Percentiles rank a stretch among this genome's conserved stretches.
Evolutionary conservation across 2,113 vertebrate genomes (phyloP).

Genomic region (Hystrix cristata): DNA sequence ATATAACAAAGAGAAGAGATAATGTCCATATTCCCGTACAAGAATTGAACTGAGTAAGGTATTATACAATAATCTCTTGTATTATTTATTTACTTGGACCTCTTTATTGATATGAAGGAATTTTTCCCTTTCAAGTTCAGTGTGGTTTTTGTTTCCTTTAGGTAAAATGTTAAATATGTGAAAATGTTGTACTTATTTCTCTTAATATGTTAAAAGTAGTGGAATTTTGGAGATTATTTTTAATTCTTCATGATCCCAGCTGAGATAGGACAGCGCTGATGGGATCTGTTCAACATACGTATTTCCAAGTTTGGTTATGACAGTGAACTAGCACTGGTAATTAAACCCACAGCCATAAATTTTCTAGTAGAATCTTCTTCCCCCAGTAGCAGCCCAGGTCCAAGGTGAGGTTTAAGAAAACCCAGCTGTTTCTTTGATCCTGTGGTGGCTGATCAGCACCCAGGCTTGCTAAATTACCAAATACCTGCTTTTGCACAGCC

Average conservation of each 20-base stretch:
- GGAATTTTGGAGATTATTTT: slow-evolving; percentile 1
- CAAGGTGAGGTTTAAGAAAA: slow-evolving; percentile 91
- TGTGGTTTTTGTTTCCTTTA: background rate
- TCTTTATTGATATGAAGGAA: background rate
- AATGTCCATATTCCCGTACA: background rate
- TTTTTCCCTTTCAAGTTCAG: slow-evolving; percentile 32
- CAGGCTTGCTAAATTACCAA: slow-evolving; percentile 74
- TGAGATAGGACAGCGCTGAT: slow-evolving; percentile 83
- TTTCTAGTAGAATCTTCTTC: background rate
- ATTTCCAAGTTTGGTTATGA: slow-evolving; percentile 91
- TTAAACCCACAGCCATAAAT: background rate
- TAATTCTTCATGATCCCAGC: background rate
- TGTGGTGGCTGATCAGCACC: slow-evolving; percentile 93
- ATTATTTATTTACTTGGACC: background rate
- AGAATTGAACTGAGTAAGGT: background rate
- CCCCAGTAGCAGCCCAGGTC: background rate
- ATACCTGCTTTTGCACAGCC: background rate
- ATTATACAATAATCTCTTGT: background rate
- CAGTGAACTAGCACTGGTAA: slow-evolving; percentile 88
- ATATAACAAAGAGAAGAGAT: background rate
- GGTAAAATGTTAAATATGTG: slow-evolving; percentile 1
- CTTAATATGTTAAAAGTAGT: slow-evolving; percentile 5
- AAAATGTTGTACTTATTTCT: slow-evolving; percentile 32
- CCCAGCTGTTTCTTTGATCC: slow-evolving; percentile 91
- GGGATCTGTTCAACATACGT: slow-evolving; percentile 91